Percentiles rank a stretch among this genome's conserved stretches.
Conservation (phyloP, 2,113 vertebrate genomes). For the Lycaon pictus region DNA sequence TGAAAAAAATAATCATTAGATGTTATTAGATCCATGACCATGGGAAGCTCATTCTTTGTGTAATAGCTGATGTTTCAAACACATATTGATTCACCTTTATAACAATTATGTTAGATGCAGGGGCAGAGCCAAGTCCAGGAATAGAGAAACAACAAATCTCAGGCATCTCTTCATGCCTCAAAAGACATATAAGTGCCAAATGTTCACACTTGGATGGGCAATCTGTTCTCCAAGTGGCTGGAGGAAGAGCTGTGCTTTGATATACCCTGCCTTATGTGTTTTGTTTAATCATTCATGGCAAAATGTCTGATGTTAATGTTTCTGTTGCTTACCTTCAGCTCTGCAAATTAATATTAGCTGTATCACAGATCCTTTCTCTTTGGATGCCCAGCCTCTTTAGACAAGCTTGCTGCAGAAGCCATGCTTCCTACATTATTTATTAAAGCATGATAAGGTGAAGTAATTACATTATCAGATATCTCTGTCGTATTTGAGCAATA, state of each 20-base stretch:
- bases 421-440: constrained; percentile 85
- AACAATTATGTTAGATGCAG: constrained; percentile 79
- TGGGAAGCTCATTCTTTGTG: constrained; percentile 78
- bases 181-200: constrained; percentile 47
- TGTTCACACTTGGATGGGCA: constrained; percentile 44
- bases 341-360: constrained; percentile 36
- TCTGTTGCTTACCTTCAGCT: constrained; percentile 7
- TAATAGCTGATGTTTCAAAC: constrained; percentile 82
- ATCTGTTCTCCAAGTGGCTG: constrained; percentile 55
- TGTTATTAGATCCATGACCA: constrained; percentile 83
- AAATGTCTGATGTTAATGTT: constrained; percentile 80
- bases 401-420: constrained; percentile 65
- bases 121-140: constrained; percentile 40
- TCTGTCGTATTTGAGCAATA: constrained; percentile 85
- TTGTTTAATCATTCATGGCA: constrained; percentile 78
- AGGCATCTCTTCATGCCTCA: constrained; percentile 43
- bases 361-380: constrained; percentile 39
- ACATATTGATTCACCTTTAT: constrained; percentile 85
- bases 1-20: constrained; percentile 83
- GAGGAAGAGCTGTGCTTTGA: constrained; percentile 48
- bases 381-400: constrained; percentile 73
- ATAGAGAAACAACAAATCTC: constrained; percentile 43
- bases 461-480: constrained; percentile 88
- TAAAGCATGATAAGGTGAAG: constrained; percentile 85
- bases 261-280: constrained; percentile 6